phyloP scores from a whole-genome alignment of 2,797 vertebrate species.

The Telmatherina bonti region DNA sequence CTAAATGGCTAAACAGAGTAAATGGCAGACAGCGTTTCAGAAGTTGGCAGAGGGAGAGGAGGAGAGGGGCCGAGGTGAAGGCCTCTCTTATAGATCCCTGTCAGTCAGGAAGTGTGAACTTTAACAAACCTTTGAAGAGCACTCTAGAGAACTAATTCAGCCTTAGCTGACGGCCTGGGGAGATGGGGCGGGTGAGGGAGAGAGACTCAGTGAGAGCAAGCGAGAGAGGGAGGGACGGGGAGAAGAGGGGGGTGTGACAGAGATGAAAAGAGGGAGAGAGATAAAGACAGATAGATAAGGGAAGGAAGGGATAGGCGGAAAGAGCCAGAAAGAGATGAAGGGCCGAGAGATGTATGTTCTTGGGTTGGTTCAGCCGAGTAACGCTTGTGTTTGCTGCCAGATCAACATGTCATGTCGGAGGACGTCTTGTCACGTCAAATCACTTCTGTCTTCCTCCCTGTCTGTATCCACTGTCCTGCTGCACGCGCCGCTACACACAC shows the following conservation, averaged over 20 bases:
- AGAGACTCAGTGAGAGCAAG: slow-evolving; percentile 37
- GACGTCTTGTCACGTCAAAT: slow-evolving; percentile 86
- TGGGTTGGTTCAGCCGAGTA: slow-evolving; percentile 78
- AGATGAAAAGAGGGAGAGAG: slow-evolving; percentile 61
- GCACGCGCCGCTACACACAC: slow-evolving; percentile 74
- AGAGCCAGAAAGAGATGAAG: slow-evolving; percentile 57
- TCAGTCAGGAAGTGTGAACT: slow-evolving; percentile 85
- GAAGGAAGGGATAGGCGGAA: slow-evolving; percentile 51
- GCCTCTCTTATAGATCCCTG: slow-evolving; percentile 81
- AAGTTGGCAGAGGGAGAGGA: slow-evolving; percentile 65
- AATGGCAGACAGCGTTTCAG: slow-evolving; percentile 76
- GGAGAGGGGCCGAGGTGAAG: slow-evolving; percentile 73
- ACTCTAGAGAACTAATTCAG: slow-evolving; percentile 85
- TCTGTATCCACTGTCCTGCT: slow-evolving; percentile 80
- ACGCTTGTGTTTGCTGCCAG: slow-evolving; percentile 85
- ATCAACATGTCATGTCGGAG: slow-evolving; percentile 83
- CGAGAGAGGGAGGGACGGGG: slow-evolving; percentile 21
- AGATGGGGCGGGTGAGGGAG: slow-evolving; percentile 45
- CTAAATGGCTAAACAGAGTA: slow-evolving; percentile 77
- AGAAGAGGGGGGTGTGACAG: slow-evolving; percentile 52
- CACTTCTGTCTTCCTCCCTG: slow-evolving; percentile 75
- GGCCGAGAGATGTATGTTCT: slow-evolving; percentile 73
- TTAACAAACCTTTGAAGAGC: slow-evolving; percentile 85
- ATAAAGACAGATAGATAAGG: slow-evolving; percentile 50
- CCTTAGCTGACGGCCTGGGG: slow-evolving; percentile 72